A percentile compares a stretch with the other conserved stretches of the same genome.
These are phyloP conservation scores for Acanthochromis polyacanthus DNA, from an alignment of 2,113 vertebrate genomes.

Conservation along the genomic window DNA sequence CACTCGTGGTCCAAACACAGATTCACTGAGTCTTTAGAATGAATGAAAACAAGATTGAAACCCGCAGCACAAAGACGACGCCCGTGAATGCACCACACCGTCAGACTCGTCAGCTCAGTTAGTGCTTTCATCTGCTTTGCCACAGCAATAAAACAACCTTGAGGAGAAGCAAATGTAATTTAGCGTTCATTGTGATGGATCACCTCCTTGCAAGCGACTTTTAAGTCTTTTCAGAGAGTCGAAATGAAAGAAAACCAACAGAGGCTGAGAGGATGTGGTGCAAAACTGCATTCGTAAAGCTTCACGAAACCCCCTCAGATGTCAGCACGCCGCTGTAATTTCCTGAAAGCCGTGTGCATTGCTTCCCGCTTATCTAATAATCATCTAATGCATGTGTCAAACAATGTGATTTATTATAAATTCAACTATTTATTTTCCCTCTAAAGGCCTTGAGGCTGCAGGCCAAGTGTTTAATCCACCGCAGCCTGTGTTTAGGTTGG, in stretches of 20 bases:
- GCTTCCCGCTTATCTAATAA: conserved; percentile 19
- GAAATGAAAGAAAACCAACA: not conserved
- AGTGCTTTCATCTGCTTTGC: not conserved
- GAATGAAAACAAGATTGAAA: not conserved
- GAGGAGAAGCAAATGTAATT: conserved; percentile 17
- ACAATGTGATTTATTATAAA: not conserved
- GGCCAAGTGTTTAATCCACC: not conserved
- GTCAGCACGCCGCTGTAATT: not conserved
- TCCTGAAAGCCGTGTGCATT: not conserved
- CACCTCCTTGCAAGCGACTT: not conserved
- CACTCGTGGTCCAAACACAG: not conserved
- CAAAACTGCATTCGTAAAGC: not conserved
- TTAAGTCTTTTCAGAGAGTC: not conserved
- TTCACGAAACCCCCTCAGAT: not conserved
- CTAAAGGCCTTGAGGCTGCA: not conserved
- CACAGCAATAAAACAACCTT: conserved; percentile 10
- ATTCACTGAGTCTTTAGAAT: not conserved
- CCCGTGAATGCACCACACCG: not conserved
- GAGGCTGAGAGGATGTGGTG: not conserved
- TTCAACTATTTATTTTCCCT: not conserved
- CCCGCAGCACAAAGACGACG: not conserved
- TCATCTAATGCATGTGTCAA: not conserved
- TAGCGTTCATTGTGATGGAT: conserved; percentile 29
- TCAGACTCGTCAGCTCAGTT: not conserved
- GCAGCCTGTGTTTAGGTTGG: not conserved